Conservation (phyloP, 2,888 invertebrate genomes). For the Troglohyphantes excavatus region DNA sequence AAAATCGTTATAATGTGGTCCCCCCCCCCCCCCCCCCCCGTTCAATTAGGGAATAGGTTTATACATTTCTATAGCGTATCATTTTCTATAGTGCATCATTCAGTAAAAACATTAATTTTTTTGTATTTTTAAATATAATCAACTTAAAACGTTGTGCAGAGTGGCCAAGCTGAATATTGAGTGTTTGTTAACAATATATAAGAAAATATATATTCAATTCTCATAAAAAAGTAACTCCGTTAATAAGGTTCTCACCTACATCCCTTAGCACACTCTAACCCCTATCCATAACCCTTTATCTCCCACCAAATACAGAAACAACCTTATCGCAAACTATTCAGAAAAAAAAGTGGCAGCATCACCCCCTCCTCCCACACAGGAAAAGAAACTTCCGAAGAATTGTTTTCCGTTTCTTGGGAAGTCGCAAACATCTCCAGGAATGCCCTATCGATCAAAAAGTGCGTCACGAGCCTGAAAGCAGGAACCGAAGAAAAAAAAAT, state of each 20-base stretch:
- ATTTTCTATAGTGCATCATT: too few species aligned
- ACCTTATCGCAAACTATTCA: slow-evolving; percentile 16
- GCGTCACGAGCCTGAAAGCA: slow-evolving; percentile 17
- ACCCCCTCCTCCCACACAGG: background rate
- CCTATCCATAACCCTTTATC: background rate
- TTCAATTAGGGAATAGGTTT: too few species aligned
- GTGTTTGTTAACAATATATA: too few species aligned
- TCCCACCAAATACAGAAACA: background rate
- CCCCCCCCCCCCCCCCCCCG: too few species aligned
- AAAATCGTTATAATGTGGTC: too few species aligned
- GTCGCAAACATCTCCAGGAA: slow-evolving; percentile 49
- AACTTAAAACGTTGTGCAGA: too few species aligned
- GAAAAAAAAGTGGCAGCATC: background rate
- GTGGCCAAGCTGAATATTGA: too few species aligned
- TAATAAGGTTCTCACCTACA: background rate
- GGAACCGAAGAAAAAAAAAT: slow-evolving; percentile 11
- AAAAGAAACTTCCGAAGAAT: slow-evolving; percentile 23
- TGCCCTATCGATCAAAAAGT: slow-evolving; percentile 59
- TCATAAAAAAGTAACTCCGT: too few species aligned
- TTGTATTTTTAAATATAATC: too few species aligned
- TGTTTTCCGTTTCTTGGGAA: slow-evolving; percentile 49
- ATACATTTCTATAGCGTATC: too few species aligned
- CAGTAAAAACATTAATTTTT: too few species aligned
- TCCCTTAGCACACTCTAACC: background rate
- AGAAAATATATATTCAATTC: too few species aligned